Conservation (phyloP, 2,797 vertebrate species). For the Halcyon chelicuti region DNA sequence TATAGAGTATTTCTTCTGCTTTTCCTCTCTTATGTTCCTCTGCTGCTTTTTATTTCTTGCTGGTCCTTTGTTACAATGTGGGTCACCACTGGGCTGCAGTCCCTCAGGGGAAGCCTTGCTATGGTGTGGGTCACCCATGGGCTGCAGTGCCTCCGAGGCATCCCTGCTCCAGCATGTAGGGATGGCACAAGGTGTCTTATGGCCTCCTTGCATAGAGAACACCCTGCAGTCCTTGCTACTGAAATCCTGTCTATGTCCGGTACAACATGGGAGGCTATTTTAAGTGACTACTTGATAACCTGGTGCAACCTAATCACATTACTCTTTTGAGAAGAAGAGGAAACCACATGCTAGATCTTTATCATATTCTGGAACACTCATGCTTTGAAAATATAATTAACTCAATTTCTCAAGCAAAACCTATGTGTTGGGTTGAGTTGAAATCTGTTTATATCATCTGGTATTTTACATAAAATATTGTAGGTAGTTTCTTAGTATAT, state of each 20-base stretch:
- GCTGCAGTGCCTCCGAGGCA: too few relatives aligned
- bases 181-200: not conserved
- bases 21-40: not conserved
- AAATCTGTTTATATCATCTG: not conserved
- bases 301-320: not conserved
- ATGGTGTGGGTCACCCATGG: too few relatives aligned
- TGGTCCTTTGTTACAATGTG: not conserved
- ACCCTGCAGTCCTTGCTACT: not conserved
- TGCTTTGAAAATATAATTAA: slow-evolving; percentile 7
- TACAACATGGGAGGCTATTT: not conserved
- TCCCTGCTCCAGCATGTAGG: not conserved
- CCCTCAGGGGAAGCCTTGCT: not conserved
- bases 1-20: not conserved
- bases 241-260: not conserved
- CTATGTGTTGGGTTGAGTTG: not conserved
- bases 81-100: not conserved
- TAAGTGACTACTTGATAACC: not conserved
- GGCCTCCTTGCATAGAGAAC: not conserved
- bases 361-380: not conserved
- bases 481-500: not conserved
- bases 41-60: not conserved
- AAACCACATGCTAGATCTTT: not conserved
- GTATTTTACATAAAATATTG: not conserved
- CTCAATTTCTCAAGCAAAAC: not conserved
- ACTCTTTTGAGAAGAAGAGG: not conserved